phyloP scores from a whole-genome alignment of 2,888 invertebrate species.

The Rugalucina vietnamica region DNA sequence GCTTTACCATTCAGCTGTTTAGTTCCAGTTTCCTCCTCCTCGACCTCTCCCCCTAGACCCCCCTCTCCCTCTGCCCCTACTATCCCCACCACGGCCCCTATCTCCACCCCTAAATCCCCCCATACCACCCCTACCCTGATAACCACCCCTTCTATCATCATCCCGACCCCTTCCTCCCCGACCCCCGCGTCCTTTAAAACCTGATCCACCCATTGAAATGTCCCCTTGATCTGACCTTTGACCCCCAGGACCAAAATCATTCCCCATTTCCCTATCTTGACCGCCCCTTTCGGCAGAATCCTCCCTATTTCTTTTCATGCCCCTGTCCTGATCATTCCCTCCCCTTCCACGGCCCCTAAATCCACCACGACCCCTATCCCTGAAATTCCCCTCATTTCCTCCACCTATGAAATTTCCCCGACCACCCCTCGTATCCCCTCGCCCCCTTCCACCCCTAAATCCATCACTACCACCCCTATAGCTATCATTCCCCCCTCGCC shows the following conservation, averaged over 20 bases:
- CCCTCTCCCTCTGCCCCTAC: background rate
- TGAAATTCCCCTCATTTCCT: constrained; percentile 25
- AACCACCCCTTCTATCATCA: constrained; percentile 13
- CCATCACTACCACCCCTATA: background rate
- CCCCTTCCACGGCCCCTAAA: constrained; percentile 23
- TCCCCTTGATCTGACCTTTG: constrained; percentile 26
- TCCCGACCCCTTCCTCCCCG: constrained; percentile 13
- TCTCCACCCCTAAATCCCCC: constrained; percentile 27
- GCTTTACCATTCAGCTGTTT: too few relatives aligned
- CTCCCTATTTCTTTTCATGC: constrained; percentile 42
- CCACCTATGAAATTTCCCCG: too few relatives aligned
- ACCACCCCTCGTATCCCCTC: background rate
- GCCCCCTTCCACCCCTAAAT: background rate
- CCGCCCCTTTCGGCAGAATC: constrained; percentile 42
- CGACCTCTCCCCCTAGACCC: constrained; percentile 10
- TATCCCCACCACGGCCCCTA: constrained; percentile 4
- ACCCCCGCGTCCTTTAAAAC: background rate
- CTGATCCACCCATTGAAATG: constrained; percentile 16
- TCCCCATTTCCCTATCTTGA: constrained; percentile 14
- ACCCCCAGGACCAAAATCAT: constrained; percentile 33
- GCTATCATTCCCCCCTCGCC: constrained; percentile 18
- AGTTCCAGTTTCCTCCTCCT: too few relatives aligned
- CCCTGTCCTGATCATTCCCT: constrained; percentile 47
- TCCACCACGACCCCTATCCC: constrained; percentile 39
- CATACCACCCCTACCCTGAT: constrained; percentile 16